A percentile compares a stretch with the other conserved stretches of the same genome.
Conservation (phyloP, 2,888 invertebrate genomes). For the Gnatocerus cornutus region DNA sequence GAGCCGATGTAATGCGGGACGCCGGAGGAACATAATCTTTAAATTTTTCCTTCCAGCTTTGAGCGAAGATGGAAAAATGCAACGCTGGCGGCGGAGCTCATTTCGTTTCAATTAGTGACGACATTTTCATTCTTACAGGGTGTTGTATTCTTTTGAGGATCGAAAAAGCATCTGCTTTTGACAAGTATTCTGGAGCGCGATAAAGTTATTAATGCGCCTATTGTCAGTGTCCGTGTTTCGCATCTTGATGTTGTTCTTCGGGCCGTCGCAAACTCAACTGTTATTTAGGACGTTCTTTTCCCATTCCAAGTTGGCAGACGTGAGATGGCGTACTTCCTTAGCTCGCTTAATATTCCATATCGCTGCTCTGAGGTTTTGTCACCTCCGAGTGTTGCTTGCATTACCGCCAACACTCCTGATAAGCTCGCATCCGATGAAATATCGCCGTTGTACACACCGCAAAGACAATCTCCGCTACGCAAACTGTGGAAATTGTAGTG, state of each 20-base stretch:
- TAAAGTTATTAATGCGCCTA: conserved; percentile 2
- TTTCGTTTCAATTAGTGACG: too few relatives aligned
- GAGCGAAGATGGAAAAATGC: too few relatives aligned
- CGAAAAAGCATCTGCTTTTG: too few relatives aligned
- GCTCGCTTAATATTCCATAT: conserved; percentile 47
- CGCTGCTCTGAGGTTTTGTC: conserved; percentile 42
- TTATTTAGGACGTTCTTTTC: conserved; percentile 41
- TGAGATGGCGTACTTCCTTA: conserved; percentile 12
- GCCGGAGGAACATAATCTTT: conserved; percentile 12
- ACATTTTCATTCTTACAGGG: too few relatives aligned
- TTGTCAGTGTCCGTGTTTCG: conserved; percentile 22
- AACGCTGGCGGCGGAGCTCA: too few relatives aligned
- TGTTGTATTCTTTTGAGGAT: too few relatives aligned
- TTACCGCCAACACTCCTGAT: conserved; percentile 36
- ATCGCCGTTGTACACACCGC: conserved; percentile 20
- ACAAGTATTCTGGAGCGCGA: background rate
- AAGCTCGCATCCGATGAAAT: conserved; percentile 43
- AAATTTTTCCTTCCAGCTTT: conserved; percentile 5
- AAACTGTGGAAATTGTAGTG: conserved; percentile 9
- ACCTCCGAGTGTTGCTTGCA: conserved; percentile 43
- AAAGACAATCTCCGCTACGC: conserved; percentile 32
- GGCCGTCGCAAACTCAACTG: conserved; percentile 37
- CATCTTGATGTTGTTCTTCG: conserved; percentile 25
- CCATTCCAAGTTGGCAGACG: conserved; percentile 16
- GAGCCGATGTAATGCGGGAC: conserved; percentile 21